Evolutionary conservation across 1,140 invertebrate genomes (phyloP), one percentile per base, ranked within the genome.

Genomic region (Dendrolimus kikuchii): DNA sequence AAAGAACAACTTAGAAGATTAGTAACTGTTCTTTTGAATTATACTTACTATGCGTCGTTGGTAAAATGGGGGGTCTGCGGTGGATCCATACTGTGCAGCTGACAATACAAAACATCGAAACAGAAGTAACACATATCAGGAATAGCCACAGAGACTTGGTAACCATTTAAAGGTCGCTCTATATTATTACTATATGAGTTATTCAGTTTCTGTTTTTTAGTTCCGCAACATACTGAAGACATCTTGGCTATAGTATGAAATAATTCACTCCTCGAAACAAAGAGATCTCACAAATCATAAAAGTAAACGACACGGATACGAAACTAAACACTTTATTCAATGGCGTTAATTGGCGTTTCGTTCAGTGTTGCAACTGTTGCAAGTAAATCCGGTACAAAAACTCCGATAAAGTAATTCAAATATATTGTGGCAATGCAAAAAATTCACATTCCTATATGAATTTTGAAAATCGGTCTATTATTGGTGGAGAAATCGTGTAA

Each of bases 121-220:
- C 98, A 99, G 89, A 95, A 99, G 89, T 96, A 97, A 81, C 96
- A 98, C 98, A 99, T 99, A 86, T 98, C 96, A 49, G 95, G 93
- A 79, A 94, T 92, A 54, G 95, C 95, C 42, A 98, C 93, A 83
- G 92, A 90, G 78, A 88, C 90, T 84, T 87, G 88, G 67, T 85
- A 84, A 68, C 89, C 89, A 81, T 92, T 91, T 76, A 90, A 84
- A 75, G 87, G 87, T 73, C 82, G 75, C 53, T 87, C 83, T 59
- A 81, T 67, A 66, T 75, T 79, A 68, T 86, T 84, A 62, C 74
- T 79, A 52, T 77, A 82, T 39, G 92, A 92, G 88, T 94, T 94
- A 86, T 93, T 95, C 53, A 95, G 87, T 89, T 95, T 96, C 85
- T 95, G 94, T 88, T 95, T 95, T 86, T 96, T 96, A 66, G 93